Evolutionary conservation across 2,888 invertebrate genomes (phyloP).

Genomic region (Trichogramma dendrolimi): DNA sequence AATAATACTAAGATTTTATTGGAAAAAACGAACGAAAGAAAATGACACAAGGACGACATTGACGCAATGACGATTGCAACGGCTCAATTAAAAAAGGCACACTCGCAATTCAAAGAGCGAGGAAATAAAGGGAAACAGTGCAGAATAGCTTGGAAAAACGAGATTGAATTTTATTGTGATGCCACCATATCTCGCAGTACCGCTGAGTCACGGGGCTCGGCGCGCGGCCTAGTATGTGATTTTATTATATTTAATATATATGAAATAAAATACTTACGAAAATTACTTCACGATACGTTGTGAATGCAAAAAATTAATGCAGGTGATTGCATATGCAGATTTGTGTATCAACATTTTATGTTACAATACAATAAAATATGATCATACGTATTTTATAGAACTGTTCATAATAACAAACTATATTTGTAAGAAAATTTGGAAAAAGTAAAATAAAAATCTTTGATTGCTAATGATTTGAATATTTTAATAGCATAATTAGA

Average conservation of each 20-base stretch:
- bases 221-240: constrained; percentile 52
- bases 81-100: constrained; percentile 17
- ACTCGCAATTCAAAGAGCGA: not conserved
- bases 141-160: constrained; percentile 43
- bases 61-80: constrained; percentile 26
- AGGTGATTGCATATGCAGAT: constrained; percentile 17
- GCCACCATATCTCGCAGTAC: constrained; percentile 74
- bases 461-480: no score
- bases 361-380: no score
- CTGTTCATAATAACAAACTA: no score
- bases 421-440: not conserved
- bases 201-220: constrained; percentile 51
- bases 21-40: constrained; percentile 3
- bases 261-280: constrained; percentile 47
- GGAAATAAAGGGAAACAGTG: constrained; percentile 23
- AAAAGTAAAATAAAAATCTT: constrained; percentile 8
- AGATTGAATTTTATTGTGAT: constrained; percentile 61
- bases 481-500: no score
- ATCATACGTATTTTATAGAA: no score
- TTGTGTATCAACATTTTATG: no score
- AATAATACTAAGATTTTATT: not conserved
- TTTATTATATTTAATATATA: constrained; percentile 40
- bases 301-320: constrained; percentile 20
- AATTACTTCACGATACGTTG: constrained; percentile 18
- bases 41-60: constrained; percentile 18